These are phyloP conservation scores for Fratercula arctica DNA, from an alignment of 2,797 vertebrate genomes.

Conservation along the genomic window DNA sequence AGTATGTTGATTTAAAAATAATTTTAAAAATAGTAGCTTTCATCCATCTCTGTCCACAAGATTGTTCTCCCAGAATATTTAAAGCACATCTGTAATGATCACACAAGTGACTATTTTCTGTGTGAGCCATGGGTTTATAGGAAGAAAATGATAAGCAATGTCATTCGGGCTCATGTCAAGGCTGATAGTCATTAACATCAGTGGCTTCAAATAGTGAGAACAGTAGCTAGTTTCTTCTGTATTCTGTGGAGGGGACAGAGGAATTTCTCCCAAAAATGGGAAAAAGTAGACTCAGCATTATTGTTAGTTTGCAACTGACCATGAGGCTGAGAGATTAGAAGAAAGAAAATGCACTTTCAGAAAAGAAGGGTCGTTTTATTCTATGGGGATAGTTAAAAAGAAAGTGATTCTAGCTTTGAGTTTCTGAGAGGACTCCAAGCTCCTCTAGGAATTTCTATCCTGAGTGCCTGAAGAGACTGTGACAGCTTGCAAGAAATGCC, in stretches of 20 bases:
- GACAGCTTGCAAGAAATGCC: neutral
- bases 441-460: neutral
- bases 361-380: neutral
- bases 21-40: neutral
- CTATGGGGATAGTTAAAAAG: neutral
- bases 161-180: neutral
- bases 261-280: neutral
- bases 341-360: neutral
- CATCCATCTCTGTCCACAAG: neutral
- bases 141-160: neutral
- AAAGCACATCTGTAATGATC: neutral
- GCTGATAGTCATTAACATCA: neutral
- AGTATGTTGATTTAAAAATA: neutral
- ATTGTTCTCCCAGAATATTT: neutral
- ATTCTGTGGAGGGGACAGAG: neutral
- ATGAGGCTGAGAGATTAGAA: neutral
- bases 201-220: accelerated
- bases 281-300: neutral
- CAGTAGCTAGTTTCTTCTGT: neutral
- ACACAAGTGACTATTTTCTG: neutral
- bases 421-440: neutral
- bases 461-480: neutral
- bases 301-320: neutral
- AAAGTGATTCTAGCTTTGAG: neutral
- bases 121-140: neutral